A percentile compares a stretch with the other conserved stretches of the same genome.
These are phyloP conservation scores for Corythoichthys haematopterus DNA, from an alignment of 2,113 vertebrate genomes.

Conservation along the genomic window DNA sequence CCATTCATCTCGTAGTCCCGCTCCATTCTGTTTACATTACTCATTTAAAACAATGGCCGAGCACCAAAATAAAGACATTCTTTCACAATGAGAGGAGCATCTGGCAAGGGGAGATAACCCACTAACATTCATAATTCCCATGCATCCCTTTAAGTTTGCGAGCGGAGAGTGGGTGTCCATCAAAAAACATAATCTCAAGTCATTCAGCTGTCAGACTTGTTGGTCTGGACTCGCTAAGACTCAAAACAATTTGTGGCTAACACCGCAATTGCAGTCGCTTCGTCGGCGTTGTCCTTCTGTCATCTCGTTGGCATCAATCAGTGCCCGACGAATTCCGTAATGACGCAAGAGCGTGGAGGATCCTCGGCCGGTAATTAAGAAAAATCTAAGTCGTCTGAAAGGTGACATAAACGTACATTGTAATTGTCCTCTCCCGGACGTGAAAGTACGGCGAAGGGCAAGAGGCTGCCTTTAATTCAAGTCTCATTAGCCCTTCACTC, in stretches of 20 bases:
- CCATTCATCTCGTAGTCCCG: conserved; percentile 33
- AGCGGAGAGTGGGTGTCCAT: conserved; percentile 52
- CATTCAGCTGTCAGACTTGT: conserved; percentile 54
- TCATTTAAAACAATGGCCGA: conserved; percentile 56
- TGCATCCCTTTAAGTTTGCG: conserved; percentile 49
- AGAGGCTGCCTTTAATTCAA: conserved; percentile 41
- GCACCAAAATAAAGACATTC: conserved; percentile 39
- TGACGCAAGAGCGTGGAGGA: conserved; percentile 67
- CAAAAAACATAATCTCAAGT: conserved; percentile 56
- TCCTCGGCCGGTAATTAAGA: conserved; percentile 74
- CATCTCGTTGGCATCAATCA: conserved; percentile 70
- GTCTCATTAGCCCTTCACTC: conserved; percentile 36
- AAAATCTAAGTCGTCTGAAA: conserved; percentile 72
- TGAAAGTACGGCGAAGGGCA: conserved; percentile 25
- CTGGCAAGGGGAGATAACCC: conserved; percentile 57
- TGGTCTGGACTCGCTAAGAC: conserved; percentile 47
- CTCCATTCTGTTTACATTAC: conserved; percentile 44
- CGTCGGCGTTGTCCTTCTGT: conserved; percentile 63
- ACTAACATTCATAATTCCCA: conserved; percentile 46
- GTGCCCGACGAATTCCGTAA: conserved; percentile 73
- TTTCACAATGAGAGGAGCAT: conserved; percentile 36
- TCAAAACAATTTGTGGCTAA: conserved; percentile 51
- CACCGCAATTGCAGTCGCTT: conserved; percentile 43
- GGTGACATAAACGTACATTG: conserved; percentile 53
- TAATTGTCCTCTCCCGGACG: conserved; percentile 68